A percentile compares a stretch with the other conserved stretches of the same genome.
Evolutionary conservation across 2,113 vertebrate genomes (phyloP).

Genomic region (Mormoops blainvillei): DNA sequence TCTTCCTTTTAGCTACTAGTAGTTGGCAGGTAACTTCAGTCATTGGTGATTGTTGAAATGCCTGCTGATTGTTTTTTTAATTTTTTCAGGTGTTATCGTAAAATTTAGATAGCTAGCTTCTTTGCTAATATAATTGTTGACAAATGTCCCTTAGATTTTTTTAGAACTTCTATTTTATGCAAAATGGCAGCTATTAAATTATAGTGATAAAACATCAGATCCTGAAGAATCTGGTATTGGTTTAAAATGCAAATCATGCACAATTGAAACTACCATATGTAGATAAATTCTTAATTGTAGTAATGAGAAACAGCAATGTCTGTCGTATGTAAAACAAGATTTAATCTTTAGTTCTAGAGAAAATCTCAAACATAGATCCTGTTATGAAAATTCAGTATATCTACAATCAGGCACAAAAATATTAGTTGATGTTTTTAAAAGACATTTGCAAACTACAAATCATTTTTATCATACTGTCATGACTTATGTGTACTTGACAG

Average conservation of each 20-base stretch:
- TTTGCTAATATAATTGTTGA: slow-evolving; percentile 3
- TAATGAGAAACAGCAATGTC: not conserved
- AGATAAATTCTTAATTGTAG: not conserved
- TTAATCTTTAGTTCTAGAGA: not conserved
- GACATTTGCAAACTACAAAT: not conserved
- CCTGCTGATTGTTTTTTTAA: not conserved
- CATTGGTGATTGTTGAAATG: not conserved
- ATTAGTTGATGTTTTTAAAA: slow-evolving; percentile 6
- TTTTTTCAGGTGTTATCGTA: slow-evolving; percentile 17
- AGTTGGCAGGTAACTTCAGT: not conserved
- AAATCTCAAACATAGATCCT: not conserved
- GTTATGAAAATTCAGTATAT: not conserved
- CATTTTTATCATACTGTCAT: not conserved
- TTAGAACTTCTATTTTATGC: not conserved
- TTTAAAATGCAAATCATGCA: slow-evolving; percentile 34
- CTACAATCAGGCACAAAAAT: not conserved
- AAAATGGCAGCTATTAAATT: not conserved
- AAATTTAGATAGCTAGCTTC: not conserved
- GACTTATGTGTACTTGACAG: not conserved
- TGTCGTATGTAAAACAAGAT: not conserved
- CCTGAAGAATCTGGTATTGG: not conserved
- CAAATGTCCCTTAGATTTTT: not conserved
- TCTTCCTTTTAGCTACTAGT: not conserved
- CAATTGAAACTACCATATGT: not conserved
- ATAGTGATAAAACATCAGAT: not conserved